A percentile compares a stretch with the other conserved stretches of the same genome.
Conservation (phyloP, 2,888 invertebrate species). For the Sphaerophoria taeniata region DNA sequence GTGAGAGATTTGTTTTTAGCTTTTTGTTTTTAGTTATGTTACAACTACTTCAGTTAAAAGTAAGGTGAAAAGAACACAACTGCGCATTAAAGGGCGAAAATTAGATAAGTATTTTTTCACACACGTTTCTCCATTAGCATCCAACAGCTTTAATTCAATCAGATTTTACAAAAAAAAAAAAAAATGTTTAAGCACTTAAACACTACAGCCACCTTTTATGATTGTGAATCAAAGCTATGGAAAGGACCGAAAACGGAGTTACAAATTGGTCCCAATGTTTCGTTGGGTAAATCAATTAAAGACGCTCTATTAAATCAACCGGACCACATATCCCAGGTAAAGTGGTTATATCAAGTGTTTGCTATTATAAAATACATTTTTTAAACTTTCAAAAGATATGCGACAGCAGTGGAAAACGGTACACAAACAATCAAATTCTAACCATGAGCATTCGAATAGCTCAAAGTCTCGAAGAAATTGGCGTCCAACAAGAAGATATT, state of each 20-base stretch:
- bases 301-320: neutral
- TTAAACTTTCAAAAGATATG: conserved; percentile 76
- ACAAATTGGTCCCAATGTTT: conserved; percentile 3
- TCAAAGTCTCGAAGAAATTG: conserved; percentile 77
- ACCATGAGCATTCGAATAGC: conserved; percentile 80
- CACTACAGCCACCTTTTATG: neutral
- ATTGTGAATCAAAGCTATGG: conserved; percentile 23
- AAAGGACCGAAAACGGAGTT: conserved; percentile 15
- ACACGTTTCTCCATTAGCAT: too few relatives aligned
- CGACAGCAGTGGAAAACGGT: conserved; percentile 78
- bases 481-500: conserved; percentile 79
- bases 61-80: too few relatives aligned
- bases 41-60: too few relatives aligned
- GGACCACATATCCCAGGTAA: conserved; percentile 30
- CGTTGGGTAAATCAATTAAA: conserved; percentile 10
- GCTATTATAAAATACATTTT: too few relatives aligned
- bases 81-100: too few relatives aligned
- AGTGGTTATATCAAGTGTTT: neutral
- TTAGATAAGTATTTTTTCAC: too few relatives aligned
- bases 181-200: conserved; percentile 14
- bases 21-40: too few relatives aligned
- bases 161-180: neutral
- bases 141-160: too few relatives aligned
- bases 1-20: too few relatives aligned
- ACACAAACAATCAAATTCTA: conserved; percentile 79